A percentile compares a stretch with the other conserved stretches of the same genome.
Conservation (phyloP, 2,888 invertebrate genomes). For the Pheosia tremula region DNA sequence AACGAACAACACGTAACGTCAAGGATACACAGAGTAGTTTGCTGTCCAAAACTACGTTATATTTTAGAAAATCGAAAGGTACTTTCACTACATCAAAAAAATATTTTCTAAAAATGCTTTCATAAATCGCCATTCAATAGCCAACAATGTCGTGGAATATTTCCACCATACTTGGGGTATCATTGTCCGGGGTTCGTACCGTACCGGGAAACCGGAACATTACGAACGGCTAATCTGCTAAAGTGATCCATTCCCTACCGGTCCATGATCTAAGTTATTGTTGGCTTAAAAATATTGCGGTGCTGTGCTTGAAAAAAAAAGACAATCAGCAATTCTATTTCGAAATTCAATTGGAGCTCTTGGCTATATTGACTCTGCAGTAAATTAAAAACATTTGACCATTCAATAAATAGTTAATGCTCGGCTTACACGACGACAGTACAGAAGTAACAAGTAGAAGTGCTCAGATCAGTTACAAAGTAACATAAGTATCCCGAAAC, state of each 20-base stretch:
- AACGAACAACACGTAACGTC: too few species aligned
- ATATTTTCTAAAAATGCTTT: constrained; percentile 21
- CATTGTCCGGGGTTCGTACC: constrained; percentile 44
- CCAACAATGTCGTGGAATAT: constrained; percentile 50
- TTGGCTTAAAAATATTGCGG: constrained; percentile 51
- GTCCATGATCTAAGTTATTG: constrained; percentile 43
- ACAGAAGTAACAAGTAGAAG: too few species aligned
- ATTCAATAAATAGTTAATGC: too few species aligned
- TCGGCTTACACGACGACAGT: too few species aligned
- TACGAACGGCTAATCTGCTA: constrained; percentile 64
- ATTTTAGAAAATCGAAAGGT: background rate
- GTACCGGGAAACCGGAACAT: constrained; percentile 56
- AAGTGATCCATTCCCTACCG: constrained; percentile 58
- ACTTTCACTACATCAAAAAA: background rate
- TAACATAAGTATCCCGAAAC: too few species aligned
- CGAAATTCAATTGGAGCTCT: constrained; percentile 5
- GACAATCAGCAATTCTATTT: background rate
- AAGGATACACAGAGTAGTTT: too few species aligned
- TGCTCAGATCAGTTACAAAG: too few species aligned
- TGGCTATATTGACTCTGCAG: background rate
- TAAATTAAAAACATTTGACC: too few species aligned
- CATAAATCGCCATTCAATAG: constrained; percentile 55
- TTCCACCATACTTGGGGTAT: constrained; percentile 40
- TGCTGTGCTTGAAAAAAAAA: constrained; percentile 11
- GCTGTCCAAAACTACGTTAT: background rate